A percentile compares a stretch with the other conserved stretches of the same genome.
Evolutionary conservation across 2,797 vertebrate species (phyloP).

Genomic region (Oryzias dopingdopingensis): DNA sequence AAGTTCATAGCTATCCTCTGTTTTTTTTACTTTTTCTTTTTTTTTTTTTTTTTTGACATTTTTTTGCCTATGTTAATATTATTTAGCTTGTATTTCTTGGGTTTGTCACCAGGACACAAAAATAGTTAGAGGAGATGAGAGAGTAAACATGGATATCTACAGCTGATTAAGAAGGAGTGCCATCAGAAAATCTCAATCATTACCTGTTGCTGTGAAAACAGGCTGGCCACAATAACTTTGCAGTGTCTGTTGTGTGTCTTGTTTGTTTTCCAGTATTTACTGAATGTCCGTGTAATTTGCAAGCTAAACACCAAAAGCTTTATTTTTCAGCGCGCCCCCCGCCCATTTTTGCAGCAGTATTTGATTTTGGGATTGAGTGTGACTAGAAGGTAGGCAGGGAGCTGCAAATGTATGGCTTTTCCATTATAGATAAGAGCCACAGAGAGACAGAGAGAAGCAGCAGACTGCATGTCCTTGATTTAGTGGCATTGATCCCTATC

Average conservation of each 20-base stretch:
- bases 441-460: conserved; percentile 69
- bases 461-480: conserved; percentile 74
- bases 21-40: too few species aligned
- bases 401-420: conserved; percentile 73
- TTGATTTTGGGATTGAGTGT: conserved; percentile 65
- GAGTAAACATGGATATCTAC: too few species aligned
- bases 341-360: conserved; percentile 49
- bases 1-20: too few species aligned
- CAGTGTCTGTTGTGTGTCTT: neutral
- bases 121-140: too few species aligned
- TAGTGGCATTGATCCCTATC: conserved; percentile 73
- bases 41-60: too few species aligned
- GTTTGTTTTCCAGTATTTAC: neutral
- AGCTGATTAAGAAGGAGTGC: too few species aligned
- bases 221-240: too few species aligned
- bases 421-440: conserved; percentile 75
- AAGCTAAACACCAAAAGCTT: conserved; percentile 23
- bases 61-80: too few species aligned
- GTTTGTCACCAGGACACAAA: too few species aligned
- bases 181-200: too few species aligned
- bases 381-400: conserved; percentile 58
- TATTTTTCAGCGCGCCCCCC: neutral
- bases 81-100: too few species aligned
- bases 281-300: conserved; percentile 14
- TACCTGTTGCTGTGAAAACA: too few species aligned